These are phyloP conservation scores for Pipistrellus kuhlii DNA, from an alignment of 2,797 vertebrate genomes.

Conservation along the genomic window DNA sequence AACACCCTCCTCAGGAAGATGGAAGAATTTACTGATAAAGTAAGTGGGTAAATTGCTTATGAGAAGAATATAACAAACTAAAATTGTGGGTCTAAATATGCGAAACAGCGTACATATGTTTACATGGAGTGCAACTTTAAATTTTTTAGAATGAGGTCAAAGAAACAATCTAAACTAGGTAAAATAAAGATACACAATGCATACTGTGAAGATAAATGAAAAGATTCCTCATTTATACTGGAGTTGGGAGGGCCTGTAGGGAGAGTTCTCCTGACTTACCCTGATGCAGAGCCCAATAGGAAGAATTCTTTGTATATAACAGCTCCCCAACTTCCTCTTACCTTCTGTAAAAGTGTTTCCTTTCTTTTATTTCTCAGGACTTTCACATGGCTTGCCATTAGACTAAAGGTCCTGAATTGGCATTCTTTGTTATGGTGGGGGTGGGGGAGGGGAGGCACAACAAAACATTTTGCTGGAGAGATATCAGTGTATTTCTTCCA, in stretches of 20 bases:
- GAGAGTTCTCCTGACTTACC: not conserved
- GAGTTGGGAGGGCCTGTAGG: not conserved
- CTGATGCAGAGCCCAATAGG: not conserved
- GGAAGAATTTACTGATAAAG: slow-evolving; percentile 61
- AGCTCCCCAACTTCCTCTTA: not conserved
- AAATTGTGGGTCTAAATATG: not conserved
- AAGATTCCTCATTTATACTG: not conserved
- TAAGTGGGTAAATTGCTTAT: slow-evolving; percentile 61
- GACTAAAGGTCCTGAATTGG: no score
- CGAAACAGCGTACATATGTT: not conserved
- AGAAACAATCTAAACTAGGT: not conserved
- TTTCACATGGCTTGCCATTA: not conserved
- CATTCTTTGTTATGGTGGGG: not conserved
- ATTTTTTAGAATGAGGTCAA: not conserved
- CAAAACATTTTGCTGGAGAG: not conserved
- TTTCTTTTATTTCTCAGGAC: not conserved
- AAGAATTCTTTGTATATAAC: not conserved
- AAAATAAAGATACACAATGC: not conserved
- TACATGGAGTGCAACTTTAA: not conserved
- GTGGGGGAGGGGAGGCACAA: not conserved
- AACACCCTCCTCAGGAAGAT: slow-evolving; percentile 49
- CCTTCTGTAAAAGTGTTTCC: no score
- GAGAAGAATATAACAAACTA: slow-evolving; percentile 54
- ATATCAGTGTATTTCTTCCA: not conserved
- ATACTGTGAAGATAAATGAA: not conserved